Percentiles rank a stretch among this genome's conserved stretches.
These are phyloP conservation scores for Oreortyx pictus DNA, from an alignment of 2,797 vertebrate species.

Conservation along the genomic window DNA sequence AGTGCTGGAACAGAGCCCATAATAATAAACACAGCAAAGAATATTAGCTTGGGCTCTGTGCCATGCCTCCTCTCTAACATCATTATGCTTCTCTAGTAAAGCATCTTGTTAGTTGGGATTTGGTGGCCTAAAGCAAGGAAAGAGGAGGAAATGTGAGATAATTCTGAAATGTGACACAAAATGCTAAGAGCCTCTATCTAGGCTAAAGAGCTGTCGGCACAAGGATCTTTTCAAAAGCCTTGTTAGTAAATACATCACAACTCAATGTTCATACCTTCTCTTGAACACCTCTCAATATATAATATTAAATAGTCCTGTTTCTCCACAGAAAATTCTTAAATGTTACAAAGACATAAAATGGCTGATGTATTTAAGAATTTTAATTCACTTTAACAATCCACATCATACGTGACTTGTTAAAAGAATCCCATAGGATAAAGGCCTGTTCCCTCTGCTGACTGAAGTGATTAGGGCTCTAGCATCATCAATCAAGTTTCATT, in stretches of 20 bases:
- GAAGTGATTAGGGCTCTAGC: not conserved
- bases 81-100: not conserved
- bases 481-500: not conserved
- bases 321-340: not conserved
- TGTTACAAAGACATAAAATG: not conserved
- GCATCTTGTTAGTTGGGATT: not conserved
- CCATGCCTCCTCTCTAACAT: not conserved
- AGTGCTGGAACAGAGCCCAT: not conserved
- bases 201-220: not conserved
- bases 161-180: not conserved
- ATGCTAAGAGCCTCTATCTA: not conserved
- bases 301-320: not conserved
- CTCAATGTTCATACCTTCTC: fast-evolving
- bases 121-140: not conserved
- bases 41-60: not conserved
- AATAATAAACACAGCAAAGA: not conserved
- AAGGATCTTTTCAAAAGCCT: not conserved
- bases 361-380: not conserved
- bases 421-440: not conserved
- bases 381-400: not conserved
- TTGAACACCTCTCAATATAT: not conserved
- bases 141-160: not conserved
- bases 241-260: not conserved
- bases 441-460: not conserved
- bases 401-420: not conserved